Evolutionary conservation across 2,797 vertebrate genomes (phyloP).

Genomic region (Tenualosa ilisha): DNA sequence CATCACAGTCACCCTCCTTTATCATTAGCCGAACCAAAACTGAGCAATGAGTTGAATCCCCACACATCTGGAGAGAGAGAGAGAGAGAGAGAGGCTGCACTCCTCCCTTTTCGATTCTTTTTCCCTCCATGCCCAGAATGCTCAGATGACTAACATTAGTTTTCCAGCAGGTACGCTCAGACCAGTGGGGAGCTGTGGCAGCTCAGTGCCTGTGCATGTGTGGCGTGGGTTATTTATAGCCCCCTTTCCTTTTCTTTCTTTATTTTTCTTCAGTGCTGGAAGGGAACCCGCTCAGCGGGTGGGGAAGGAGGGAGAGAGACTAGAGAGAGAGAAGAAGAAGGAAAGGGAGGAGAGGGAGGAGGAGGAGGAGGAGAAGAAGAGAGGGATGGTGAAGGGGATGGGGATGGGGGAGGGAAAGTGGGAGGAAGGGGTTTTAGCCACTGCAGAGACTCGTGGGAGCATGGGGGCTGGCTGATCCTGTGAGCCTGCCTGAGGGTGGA

Average conservation of each 20-base stretch:
- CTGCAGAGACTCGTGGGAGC: conserved; percentile 44
- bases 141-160: conserved; percentile 22
- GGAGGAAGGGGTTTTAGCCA: conserved; percentile 19
- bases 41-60: background rate
- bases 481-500: conserved; percentile 44
- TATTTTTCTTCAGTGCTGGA: conserved; percentile 25
- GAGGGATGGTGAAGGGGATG: background rate
- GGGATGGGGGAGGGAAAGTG: background rate
- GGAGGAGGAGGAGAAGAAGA: background rate
- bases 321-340: background rate
- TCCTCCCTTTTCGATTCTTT: background rate
- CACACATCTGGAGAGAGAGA: background rate
- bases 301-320: background rate
- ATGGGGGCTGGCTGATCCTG: conserved; percentile 39
- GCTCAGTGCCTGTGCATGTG: conserved; percentile 39
- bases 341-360: background rate
- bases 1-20: background rate
- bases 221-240: conserved; percentile 49
- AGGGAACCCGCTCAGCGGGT: conserved; percentile 28
- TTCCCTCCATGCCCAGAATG: background rate
- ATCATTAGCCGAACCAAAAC: background rate
- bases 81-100: background rate
- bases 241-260: background rate
- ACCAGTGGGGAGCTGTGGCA: conserved; percentile 18
- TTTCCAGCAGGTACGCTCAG: conserved; percentile 7